Conservation (phyloP, 2,113 vertebrate species). For the Xiphophorus maculatus region DNA sequence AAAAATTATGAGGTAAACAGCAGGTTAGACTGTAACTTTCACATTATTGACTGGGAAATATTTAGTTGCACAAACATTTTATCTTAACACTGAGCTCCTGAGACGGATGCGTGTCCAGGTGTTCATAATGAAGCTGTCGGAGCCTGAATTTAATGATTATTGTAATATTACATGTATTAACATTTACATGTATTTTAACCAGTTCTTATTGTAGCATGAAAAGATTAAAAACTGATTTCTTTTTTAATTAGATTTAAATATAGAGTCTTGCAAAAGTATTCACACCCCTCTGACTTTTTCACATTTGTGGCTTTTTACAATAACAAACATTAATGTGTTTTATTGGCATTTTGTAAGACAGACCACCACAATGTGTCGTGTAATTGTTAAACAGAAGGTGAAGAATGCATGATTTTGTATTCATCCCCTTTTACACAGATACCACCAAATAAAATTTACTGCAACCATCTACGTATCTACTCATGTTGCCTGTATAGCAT, state of each 20-base stretch:
- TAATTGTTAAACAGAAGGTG: background rate
- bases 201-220: background rate
- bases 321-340: background rate
- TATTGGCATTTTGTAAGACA: background rate
- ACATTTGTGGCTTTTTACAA: background rate
- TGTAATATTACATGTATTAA: background rate
- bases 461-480: background rate
- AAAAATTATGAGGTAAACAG: too few relatives aligned
- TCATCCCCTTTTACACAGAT: background rate
- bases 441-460: background rate
- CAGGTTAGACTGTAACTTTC: too few relatives aligned
- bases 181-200: background rate
- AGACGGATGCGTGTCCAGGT: background rate
- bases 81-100: too few relatives aligned
- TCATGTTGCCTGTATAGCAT: too few relatives aligned
- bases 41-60: too few relatives aligned
- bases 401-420: background rate
- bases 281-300: background rate
- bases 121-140: background rate
- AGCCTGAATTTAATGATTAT: too few relatives aligned
- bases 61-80: too few relatives aligned
- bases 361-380: background rate
- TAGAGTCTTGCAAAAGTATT: background rate
- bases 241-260: background rate
- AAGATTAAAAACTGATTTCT: background rate